Base-by-base conservation (phyloP, 2,797 vertebrate species). In the Salmo trutta region DNA sequence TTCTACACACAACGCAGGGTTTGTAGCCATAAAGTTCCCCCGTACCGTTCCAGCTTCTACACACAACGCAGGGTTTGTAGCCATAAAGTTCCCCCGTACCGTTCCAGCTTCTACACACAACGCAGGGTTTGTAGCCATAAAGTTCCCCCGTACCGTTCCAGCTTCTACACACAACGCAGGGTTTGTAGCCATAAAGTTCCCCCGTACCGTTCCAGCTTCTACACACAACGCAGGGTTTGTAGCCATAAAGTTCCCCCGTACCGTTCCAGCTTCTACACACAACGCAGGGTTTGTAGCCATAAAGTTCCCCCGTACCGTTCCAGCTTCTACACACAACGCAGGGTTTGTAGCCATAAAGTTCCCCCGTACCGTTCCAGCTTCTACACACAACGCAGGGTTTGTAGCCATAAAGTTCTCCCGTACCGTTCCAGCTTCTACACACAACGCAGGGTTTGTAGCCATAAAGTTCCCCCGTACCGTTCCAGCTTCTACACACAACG, bases 401-500 rank as follows among this genome's bases (percentile, higher is more conserved):
- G n/a, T n/a, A n/a, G n/a, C n/a, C n/a, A 24, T 24, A 24, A 24
- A 24, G 24, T 24, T 24, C 24, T 1, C 77, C 75, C 81, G 83
- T 82, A 67, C 76, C 17, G 24, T 21, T 66, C 82, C 77, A 68
- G 33, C 75, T n/a, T 80, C 47, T 15, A 1, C 74, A 79, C 71
- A 86, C 73, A 84, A 70, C 83, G 76, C 77, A 47, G 0, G 70
- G 36, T 70, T 78, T 72, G n/a, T n/a, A n/a, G n/a, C n/a, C n/a
- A 24, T 24, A 24, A 24, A 24, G 24, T 24, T 24, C 24, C 24
- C 77, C 75, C 81, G 83, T 82, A 67, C 76, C 17, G 24, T 21
- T 66, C 82, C 77, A 68, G 33, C 75, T n/a, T 80, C 47, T 15
- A 1, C 74, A 79, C 71, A 86, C 73, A 84, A 70, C 83, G 76